A percentile compares a stretch with the other conserved stretches of the same genome.
phyloP scores from a whole-genome alignment of 2,888 invertebrate species.

The Trissoscelio sp. region DNA sequence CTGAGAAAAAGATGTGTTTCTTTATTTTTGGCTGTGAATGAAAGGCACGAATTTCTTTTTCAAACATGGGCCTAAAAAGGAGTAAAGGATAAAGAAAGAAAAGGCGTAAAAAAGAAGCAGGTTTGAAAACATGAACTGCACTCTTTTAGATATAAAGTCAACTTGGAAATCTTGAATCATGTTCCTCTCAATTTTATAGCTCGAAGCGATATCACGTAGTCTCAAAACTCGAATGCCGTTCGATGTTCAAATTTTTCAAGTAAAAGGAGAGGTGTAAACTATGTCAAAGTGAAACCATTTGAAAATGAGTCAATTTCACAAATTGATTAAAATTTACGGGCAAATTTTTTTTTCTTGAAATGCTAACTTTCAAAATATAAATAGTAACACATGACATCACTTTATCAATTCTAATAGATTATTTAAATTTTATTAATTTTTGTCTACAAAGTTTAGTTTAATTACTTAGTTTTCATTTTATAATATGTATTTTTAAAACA shows the following conservation, averaged over 20 bases:
- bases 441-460: too few relatives aligned
- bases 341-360: background rate
- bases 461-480: too few relatives aligned
- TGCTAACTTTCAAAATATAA: background rate
- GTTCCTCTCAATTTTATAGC: constrained; percentile 30
- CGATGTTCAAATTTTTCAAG: constrained; percentile 17
- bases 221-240: constrained; percentile 29
- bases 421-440: too few relatives aligned
- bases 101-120: background rate
- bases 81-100: too few relatives aligned
- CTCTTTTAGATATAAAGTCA: constrained; percentile 17
- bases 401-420: too few relatives aligned
- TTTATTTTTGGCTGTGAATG: background rate
- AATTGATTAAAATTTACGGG: constrained; percentile 17
- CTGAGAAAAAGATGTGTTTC: too few relatives aligned
- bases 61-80: too few relatives aligned
- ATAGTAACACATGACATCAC: too few relatives aligned
- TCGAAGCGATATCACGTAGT: constrained; percentile 41
- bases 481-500: background rate
- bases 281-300: constrained; percentile 23
- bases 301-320: constrained; percentile 26
- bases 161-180: constrained; percentile 24
- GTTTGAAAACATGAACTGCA: constrained; percentile 36
- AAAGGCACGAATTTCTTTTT: background rate
- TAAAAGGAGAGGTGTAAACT: constrained; percentile 5